Evolutionary conservation across 1,140 invertebrate genomes (phyloP).

Genomic region (Laodelphax striatellus): DNA sequence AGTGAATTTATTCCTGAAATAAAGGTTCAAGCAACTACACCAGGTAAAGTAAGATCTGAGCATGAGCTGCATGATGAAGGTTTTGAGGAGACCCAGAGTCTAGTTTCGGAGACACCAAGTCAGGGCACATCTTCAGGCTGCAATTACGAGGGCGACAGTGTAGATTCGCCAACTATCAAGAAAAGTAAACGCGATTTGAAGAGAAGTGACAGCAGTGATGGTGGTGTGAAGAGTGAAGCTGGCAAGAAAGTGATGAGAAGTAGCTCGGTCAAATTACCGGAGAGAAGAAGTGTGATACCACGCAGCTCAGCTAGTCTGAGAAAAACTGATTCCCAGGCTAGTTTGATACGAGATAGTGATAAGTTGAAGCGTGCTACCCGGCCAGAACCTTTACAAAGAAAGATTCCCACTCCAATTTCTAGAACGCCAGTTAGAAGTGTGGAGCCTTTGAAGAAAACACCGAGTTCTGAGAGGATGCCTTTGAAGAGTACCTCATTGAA

Average conservation of each 20-base stretch:
- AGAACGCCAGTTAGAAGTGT: neutral
- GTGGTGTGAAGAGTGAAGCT: conserved; percentile 23
- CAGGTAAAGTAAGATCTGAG: conserved; percentile 34
- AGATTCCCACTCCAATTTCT: conserved; percentile 9
- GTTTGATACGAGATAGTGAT: conserved; percentile 12
- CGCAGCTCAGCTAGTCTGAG: conserved; percentile 30
- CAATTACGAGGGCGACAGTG: conserved; percentile 51
- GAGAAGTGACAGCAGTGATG: conserved; percentile 26
- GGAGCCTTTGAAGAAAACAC: conserved; percentile 1
- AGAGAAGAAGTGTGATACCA: conserved; percentile 24
- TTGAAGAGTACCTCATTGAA: neutral
- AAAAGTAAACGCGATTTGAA: conserved; percentile 13
- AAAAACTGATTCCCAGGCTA: conserved; percentile 27
- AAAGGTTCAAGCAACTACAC: conserved; percentile 28
- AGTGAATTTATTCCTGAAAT: conserved; percentile 35
- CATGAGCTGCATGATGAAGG: conserved; percentile 74
- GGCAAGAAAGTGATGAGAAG: conserved; percentile 22
- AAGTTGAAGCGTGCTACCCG: neutral
- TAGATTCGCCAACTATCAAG: conserved; percentile 29
- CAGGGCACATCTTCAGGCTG: conserved; percentile 62
- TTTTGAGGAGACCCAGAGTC: conserved; percentile 77
- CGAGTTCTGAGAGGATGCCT: neutral
- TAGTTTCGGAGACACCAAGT: conserved; percentile 72
- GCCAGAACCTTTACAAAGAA: conserved; percentile 7
- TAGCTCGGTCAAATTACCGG: conserved; percentile 26